Evolutionary conservation across 2,113 vertebrate species (phyloP).

Genomic region (Labeo catla): DNA sequence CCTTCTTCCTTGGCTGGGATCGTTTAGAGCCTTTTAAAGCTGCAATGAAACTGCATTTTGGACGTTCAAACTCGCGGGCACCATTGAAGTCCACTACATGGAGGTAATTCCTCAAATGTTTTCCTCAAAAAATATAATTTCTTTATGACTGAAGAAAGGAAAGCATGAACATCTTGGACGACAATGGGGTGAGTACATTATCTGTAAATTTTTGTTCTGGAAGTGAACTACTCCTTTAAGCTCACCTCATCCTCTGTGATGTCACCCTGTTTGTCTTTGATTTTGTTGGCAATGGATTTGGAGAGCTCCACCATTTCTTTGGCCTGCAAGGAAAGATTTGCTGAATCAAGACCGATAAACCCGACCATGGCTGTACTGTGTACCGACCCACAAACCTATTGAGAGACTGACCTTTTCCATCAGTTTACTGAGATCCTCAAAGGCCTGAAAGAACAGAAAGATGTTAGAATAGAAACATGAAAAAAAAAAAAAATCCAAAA

Average conservation of each 20-base stretch:
- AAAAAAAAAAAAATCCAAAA: slow-evolving; percentile 17
- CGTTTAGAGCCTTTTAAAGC: no score
- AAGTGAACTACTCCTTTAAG: no score
- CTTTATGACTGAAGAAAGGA: no score
- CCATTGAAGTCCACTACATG: no score
- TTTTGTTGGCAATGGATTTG: slow-evolving; percentile 96
- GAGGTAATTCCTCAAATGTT: no score
- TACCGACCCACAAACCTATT: neutral
- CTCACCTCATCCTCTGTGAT: slow-evolving; percentile 97
- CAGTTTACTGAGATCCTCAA: slow-evolving; percentile 96
- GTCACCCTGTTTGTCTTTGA: slow-evolving; percentile 98
- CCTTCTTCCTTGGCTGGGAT: no score
- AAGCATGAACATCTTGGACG: no score
- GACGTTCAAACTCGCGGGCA: no score
- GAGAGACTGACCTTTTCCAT: slow-evolving; percentile 91
- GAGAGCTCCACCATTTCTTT: slow-evolving; percentile 99
- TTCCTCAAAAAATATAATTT: no score
- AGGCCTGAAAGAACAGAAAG: slow-evolving; percentile 80
- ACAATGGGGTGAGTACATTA: no score
- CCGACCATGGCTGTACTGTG: neutral
- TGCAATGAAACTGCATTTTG: no score
- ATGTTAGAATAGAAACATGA: neutral
- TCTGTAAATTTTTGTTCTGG: no score
- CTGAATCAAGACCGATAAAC: neutral
- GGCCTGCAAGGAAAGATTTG: slow-evolving; percentile 77